phyloP scores from a whole-genome alignment of 1,140 invertebrate genomes.

The Triops longicaudatus region DNA sequence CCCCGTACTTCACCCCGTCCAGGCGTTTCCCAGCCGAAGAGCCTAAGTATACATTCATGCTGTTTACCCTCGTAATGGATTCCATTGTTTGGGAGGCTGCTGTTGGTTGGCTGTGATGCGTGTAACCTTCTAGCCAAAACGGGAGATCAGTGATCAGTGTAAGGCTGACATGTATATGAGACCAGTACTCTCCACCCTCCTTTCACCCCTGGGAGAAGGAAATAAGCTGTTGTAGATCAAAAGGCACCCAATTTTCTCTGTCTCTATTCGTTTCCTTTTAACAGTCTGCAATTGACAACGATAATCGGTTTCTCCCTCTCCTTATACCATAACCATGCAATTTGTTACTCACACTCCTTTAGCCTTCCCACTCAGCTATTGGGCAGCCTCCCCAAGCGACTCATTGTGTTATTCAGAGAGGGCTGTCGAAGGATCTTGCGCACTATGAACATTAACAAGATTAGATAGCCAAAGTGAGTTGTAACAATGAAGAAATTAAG shows the following conservation, averaged over 20 bases:
- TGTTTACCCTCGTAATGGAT: constrained; percentile 15
- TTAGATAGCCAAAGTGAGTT: neutral
- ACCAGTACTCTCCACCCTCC: too few species aligned
- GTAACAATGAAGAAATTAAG: neutral
- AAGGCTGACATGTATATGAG: neutral
- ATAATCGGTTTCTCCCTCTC: constrained; percentile 7
- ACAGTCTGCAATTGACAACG: constrained; percentile 8
- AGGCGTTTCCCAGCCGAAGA: neutral
- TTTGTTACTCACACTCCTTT: neutral
- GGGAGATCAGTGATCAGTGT: neutral
- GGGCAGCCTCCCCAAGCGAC: neutral
- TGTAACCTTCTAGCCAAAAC: neutral
- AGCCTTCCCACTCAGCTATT: neutral
- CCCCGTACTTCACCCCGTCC: neutral
- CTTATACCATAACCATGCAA: neutral
- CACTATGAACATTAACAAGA: neutral
- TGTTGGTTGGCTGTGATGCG: neutral
- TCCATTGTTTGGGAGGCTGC: neutral
- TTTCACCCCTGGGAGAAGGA: neutral
- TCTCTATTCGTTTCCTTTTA: neutral
- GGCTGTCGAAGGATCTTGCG: neutral
- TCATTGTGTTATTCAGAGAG: neutral
- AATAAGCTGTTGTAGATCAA: neutral
- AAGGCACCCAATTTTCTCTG: neutral
- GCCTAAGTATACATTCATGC: constrained; percentile 11